A percentile compares a stretch with the other conserved stretches of the same genome.
Conservation (phyloP, 2,113 vertebrate species). For the Sander vitreus region DNA sequence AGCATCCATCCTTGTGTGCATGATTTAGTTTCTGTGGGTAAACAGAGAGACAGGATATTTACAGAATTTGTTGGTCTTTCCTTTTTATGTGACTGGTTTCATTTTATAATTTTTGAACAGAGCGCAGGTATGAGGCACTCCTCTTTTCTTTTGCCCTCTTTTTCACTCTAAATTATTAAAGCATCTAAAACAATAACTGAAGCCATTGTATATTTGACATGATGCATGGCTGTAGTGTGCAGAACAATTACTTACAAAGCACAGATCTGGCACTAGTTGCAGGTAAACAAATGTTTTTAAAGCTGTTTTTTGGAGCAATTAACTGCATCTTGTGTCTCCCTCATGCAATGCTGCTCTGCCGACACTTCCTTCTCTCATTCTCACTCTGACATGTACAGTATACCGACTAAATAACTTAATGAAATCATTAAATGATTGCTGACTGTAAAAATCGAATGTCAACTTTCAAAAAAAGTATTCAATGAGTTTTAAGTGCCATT, state of each 20-base stretch:
- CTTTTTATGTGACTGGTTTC: conserved; percentile 15
- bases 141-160: conserved; percentile 7
- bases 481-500: conserved; percentile 1
- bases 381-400: not conserved
- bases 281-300: too few species aligned
- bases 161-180: conserved; percentile 32
- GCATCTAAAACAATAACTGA: not conserved
- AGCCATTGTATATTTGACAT: conserved; percentile 5
- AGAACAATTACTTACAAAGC: conserved; percentile 15
- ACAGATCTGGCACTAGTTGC: conserved; percentile 22
- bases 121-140: not conserved
- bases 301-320: conserved; percentile 22
- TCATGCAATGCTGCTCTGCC: not conserved
- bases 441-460: not conserved
- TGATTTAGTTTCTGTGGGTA: conserved; percentile 11
- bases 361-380: conserved; percentile 26
- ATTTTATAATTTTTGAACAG: conserved; percentile 10
- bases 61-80: conserved; percentile 17
- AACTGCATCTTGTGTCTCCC: not conserved
- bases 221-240: conserved; percentile 5
- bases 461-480: not conserved
- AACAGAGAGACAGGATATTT: not conserved
- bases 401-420: not conserved
- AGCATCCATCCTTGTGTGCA: conserved; percentile 1
- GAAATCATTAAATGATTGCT: not conserved